A percentile compares a stretch with the other conserved stretches of the same genome.
phyloP scores from a whole-genome alignment of 2,888 invertebrate species.

The Criorhina ranunculi region DNA sequence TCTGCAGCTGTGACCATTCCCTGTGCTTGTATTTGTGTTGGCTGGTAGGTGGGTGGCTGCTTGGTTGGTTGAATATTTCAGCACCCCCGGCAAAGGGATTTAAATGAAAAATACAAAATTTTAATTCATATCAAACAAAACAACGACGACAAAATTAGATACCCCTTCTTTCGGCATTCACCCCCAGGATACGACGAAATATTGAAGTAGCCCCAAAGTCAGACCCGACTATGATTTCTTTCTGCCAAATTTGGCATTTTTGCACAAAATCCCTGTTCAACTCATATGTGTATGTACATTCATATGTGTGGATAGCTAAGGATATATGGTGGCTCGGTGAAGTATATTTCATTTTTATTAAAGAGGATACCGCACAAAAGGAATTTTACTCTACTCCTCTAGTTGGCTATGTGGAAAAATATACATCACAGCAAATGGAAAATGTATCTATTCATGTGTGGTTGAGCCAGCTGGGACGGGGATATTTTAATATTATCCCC shows the following conservation, averaged over 20 bases:
- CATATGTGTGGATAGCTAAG: slow-evolving; percentile 50
- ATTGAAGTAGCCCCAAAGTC: slow-evolving; percentile 62
- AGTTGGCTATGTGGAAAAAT: slow-evolving; percentile 30
- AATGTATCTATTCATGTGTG: slow-evolving; percentile 74
- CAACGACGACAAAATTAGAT: slow-evolving; percentile 57
- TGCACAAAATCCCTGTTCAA: slow-evolving; percentile 2
- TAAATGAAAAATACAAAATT: slow-evolving; percentile 56
- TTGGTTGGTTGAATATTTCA: slow-evolving; percentile 25
- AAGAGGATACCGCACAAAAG: slow-evolving; percentile 62
- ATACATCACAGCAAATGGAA: slow-evolving; percentile 58
- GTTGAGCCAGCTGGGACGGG: not conserved
- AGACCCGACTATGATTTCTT: slow-evolving; percentile 59
- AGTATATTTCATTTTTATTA: slow-evolving; percentile 74
- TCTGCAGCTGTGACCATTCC: slow-evolving; percentile 72
- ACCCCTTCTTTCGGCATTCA: slow-evolving; percentile 13
- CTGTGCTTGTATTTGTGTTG: slow-evolving; percentile 23
- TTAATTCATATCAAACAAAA: slow-evolving; percentile 70
- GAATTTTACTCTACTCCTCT: slow-evolving; percentile 40
- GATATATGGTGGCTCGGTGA: slow-evolving; percentile 52
- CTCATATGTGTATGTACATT: not conserved
- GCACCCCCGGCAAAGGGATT: slow-evolving; percentile 49
- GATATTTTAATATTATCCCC: slow-evolving; percentile 71
- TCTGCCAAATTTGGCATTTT: slow-evolving; percentile 61
- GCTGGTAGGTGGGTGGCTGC: slow-evolving; percentile 1
- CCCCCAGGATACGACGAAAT: slow-evolving; percentile 47